Conservation (phyloP, 2,797 vertebrate genomes). For the Natrix natrix region DNA sequence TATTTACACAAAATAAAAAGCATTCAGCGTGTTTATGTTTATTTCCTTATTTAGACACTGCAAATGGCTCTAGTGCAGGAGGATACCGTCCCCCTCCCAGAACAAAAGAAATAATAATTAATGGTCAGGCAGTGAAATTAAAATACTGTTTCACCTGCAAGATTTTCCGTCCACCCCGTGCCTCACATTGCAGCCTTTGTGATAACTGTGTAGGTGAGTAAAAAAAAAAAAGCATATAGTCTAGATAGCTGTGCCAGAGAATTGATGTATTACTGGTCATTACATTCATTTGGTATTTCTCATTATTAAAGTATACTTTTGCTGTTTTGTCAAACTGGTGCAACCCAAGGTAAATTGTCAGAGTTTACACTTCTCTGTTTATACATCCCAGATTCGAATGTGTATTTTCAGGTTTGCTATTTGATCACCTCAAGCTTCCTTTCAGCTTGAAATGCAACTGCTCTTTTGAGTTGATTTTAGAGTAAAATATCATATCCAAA, state of each 20-base stretch:
- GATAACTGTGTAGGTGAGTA: slow-evolving; percentile 99
- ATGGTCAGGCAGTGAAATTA: slow-evolving; percentile 94
- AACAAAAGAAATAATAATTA: slow-evolving; percentile 96
- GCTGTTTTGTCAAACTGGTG: background rate
- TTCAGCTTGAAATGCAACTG: slow-evolving; percentile 8
- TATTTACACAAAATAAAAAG: background rate
- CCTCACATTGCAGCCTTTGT: slow-evolving; percentile 98
- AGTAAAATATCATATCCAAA: background rate
- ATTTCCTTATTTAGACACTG: slow-evolving; percentile 79
- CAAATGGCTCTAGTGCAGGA: slow-evolving; percentile 87
- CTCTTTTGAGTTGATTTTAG: background rate
- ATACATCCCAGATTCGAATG: background rate
- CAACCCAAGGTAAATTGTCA: background rate
- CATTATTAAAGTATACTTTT: background rate
- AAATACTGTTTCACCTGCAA: slow-evolving; percentile 99
- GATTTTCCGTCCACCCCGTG: slow-evolving; percentile 96
- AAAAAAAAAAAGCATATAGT: background rate
- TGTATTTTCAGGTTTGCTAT: background rate
- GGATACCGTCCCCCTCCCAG: slow-evolving; percentile 94
- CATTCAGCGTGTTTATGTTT: background rate
- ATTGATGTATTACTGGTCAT: background rate
- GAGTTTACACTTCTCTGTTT: background rate
- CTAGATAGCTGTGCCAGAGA: background rate
- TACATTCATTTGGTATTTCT: background rate
- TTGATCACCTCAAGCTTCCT: background rate